Conservation (phyloP, 1,140 invertebrate genomes). For the Pachyrhynchus sulphureomaculatus region DNA sequence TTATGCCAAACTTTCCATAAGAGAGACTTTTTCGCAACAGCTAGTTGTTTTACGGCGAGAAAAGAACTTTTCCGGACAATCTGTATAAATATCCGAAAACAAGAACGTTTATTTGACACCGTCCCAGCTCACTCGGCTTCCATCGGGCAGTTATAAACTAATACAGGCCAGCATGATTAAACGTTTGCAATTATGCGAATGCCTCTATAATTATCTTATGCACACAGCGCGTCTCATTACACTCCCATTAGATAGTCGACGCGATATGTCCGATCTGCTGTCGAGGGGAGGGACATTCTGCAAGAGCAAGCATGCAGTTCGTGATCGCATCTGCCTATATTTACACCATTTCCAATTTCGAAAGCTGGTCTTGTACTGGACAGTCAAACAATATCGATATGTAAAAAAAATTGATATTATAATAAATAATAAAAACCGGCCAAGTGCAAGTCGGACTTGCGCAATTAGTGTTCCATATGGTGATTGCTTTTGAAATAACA, state of each 20-base stretch:
- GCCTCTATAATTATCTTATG: constrained; percentile 34
- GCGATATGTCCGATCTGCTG: constrained; percentile 24
- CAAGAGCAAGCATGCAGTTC: background rate
- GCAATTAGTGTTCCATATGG: too few relatives aligned
- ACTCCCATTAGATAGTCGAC: constrained; percentile 26
- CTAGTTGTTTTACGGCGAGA: too few relatives aligned
- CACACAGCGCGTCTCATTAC: constrained; percentile 33
- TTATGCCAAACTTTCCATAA: too few relatives aligned
- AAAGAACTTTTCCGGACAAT: too few relatives aligned
- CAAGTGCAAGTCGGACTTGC: too few relatives aligned
- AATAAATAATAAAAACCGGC: too few relatives aligned
- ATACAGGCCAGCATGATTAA: constrained; percentile 32
- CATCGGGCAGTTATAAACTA: constrained; percentile 27
- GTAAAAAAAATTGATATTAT: too few relatives aligned
- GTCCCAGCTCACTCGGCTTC: background rate
- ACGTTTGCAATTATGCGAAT: constrained; percentile 33
- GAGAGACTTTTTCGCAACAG: too few relatives aligned
- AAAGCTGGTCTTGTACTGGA: too few relatives aligned
- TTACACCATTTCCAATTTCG: constrained; percentile 4
- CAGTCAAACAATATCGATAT: too few relatives aligned
- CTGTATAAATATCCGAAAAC: background rate
- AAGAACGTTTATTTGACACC: constrained; percentile 6
- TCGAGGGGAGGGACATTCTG: constrained; percentile 16
- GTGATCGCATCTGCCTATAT: constrained; percentile 24
- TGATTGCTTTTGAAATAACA: too few relatives aligned